A percentile compares a stretch with the other conserved stretches of the same genome.
Evolutionary conservation across 2,888 invertebrate genomes (phyloP).

Genomic region (Glyphotaelius pellucidus): DNA sequence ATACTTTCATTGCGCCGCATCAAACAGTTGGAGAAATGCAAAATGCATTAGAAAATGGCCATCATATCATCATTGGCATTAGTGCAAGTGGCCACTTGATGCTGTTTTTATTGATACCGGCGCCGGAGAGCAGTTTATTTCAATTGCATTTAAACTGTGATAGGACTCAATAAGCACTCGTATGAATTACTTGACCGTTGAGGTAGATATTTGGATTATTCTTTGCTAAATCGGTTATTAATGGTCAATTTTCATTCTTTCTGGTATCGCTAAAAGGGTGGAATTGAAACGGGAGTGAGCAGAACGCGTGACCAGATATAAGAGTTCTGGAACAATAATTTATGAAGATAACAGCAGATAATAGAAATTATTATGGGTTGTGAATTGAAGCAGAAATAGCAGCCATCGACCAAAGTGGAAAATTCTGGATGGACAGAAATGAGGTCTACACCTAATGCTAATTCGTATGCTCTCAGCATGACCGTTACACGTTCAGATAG

Average conservation of each 20-base stretch:
- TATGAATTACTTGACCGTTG: background rate
- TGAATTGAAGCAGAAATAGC: background rate
- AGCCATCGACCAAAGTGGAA: background rate
- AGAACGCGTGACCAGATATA: background rate
- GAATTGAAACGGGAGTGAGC: background rate
- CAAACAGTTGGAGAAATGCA: background rate
- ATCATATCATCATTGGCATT: constrained; percentile 6
- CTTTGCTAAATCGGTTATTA: background rate
- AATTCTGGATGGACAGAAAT: background rate
- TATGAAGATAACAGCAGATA: background rate
- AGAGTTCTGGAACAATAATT: background rate
- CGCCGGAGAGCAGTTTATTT: background rate
- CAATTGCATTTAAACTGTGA: background rate
- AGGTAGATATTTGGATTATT: background rate
- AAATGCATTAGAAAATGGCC: background rate
- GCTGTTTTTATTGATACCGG: constrained; percentile 18
- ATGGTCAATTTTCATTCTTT: background rate
- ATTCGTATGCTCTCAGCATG: background rate
- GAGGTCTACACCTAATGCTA: background rate
- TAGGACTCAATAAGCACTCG: background rate
- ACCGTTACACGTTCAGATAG: too few species aligned
- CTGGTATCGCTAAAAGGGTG: background rate
- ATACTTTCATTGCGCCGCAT: background rate
- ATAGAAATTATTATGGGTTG: background rate
- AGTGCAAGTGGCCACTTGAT: background rate